phyloP scores from a whole-genome alignment of 2,888 invertebrate genomes.

The Embidobia sp. region DNA sequence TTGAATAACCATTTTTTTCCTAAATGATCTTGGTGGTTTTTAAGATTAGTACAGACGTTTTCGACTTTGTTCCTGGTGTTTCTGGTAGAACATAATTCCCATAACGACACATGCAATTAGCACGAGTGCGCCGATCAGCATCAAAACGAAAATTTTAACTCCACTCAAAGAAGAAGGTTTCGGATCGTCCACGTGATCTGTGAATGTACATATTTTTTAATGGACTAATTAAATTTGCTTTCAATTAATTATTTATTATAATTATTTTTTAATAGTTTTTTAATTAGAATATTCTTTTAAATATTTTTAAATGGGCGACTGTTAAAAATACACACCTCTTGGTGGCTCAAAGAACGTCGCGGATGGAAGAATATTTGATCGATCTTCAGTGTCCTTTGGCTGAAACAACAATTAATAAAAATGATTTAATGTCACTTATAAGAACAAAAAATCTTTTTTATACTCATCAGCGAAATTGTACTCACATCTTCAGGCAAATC shows the following conservation, averaged over 20 bases:
- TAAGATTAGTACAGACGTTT: slow-evolving; percentile 84
- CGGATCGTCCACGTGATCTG: slow-evolving; percentile 93
- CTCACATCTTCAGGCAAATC: slow-evolving; percentile 87
- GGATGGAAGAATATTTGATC: slow-evolving; percentile 92
- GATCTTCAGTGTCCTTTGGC: slow-evolving; percentile 86
- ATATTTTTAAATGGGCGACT: slow-evolving; percentile 9
- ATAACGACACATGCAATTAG: slow-evolving; percentile 92
- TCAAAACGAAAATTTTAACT: slow-evolving; percentile 93
- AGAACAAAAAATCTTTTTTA: too few relatives aligned
- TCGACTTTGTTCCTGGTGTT: slow-evolving; percentile 92
- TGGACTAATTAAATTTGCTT: too few relatives aligned
- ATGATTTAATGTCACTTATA: not conserved
- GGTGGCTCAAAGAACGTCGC: slow-evolving; percentile 95
- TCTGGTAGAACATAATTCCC: slow-evolving; percentile 96
- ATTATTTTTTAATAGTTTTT: not conserved
- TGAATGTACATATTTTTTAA: slow-evolving; percentile 52
- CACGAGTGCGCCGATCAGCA: slow-evolving; percentile 92
- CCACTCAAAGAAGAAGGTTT: slow-evolving; percentile 94
- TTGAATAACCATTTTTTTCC: too few relatives aligned
- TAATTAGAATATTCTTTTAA: too few relatives aligned
- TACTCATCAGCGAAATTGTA: too few relatives aligned
- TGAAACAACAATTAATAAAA: slow-evolving; percentile 72
- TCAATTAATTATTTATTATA: not conserved
- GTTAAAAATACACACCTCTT: slow-evolving; percentile 87
- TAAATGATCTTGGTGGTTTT: not conserved